Percentiles rank a stretch among this genome's conserved stretches.
phyloP scores from a whole-genome alignment of 1,140 invertebrate genomes.

The Arctopsyche grandis region DNA sequence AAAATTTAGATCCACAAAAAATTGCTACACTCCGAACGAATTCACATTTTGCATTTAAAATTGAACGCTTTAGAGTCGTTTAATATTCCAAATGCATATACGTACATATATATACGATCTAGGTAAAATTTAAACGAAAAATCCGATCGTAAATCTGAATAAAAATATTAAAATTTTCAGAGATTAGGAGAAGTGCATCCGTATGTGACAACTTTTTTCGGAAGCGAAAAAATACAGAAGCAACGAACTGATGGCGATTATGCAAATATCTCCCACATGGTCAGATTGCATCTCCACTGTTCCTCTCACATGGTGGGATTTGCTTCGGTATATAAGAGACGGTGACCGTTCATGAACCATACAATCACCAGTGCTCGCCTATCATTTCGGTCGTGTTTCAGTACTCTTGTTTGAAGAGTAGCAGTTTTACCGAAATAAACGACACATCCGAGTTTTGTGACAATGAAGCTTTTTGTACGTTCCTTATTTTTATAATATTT shows the following conservation, averaged over 20 bases:
- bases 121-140: no score
- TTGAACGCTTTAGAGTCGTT: no score
- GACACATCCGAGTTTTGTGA: not conserved
- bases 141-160: no score
- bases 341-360: not conserved
- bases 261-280: conserved; percentile 23
- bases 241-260: not conserved
- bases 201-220: not conserved
- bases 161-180: no score
- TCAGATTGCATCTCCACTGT: not conserved
- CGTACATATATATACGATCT: no score
- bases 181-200: not conserved
- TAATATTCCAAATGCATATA: no score
- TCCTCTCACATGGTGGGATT: conserved; percentile 35
- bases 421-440: not conserved
- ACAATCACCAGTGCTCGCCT: conserved; percentile 2
- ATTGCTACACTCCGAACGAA: no score
- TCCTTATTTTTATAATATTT: not conserved
- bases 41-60: no score
- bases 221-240: not conserved
- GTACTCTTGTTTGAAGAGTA: not conserved
- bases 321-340: conserved; percentile 28
- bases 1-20: no score
- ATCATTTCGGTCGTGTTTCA: not conserved
- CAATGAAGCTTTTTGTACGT: conserved; percentile 24